These are phyloP conservation scores for Formicarius rufipectus DNA, from an alignment of 2,113 vertebrate genomes.

Conservation along the genomic window DNA sequence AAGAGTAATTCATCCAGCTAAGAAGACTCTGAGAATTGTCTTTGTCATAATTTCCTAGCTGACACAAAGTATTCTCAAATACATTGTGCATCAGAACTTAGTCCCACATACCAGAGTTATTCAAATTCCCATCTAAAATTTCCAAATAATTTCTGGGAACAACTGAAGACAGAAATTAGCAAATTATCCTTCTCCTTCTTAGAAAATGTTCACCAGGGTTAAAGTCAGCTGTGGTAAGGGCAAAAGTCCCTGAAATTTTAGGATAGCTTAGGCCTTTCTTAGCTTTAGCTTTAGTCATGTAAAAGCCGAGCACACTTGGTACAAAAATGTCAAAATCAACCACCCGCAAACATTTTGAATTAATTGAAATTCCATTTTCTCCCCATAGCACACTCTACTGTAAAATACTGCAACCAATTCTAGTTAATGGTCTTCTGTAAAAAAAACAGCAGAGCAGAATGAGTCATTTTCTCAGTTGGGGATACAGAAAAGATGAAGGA, in stretches of 20 bases:
- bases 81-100: neutral
- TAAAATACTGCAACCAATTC: neutral
- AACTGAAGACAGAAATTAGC: neutral
- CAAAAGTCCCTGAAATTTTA: neutral
- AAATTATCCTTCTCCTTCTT: neutral
- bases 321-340: neutral
- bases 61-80: neutral
- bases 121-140: neutral
- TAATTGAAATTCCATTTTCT: slow-evolving; percentile 8
- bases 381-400: neutral
- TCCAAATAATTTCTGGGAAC: neutral
- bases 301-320: neutral
- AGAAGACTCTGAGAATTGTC: neutral
- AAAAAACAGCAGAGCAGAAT: neutral
- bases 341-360: neutral
- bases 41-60: neutral
- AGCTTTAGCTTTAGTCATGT: neutral
- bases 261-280: neutral
- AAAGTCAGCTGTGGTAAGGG: neutral
- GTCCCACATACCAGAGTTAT: neutral
- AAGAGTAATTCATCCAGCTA: neutral
- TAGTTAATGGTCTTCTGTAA: neutral
- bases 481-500: neutral
- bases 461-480: neutral
- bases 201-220: neutral